Evolutionary conservation across 2,113 vertebrate genomes (phyloP), one percentile per base, ranked within the genome.

Genomic region (Typhlomys cinereus): DNA sequence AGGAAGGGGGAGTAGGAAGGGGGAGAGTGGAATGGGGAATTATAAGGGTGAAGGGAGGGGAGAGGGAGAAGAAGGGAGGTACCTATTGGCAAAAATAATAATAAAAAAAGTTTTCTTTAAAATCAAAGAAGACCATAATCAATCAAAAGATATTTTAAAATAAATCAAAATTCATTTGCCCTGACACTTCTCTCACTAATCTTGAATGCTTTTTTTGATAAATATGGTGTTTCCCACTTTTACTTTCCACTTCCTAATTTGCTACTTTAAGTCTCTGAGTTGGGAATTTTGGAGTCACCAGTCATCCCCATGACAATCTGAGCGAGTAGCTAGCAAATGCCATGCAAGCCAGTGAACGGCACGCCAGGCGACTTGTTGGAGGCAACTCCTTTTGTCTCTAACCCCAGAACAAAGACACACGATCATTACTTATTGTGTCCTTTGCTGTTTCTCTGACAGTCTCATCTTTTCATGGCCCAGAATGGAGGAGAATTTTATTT

Each of bases 361-460:
- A 7, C 61, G 75, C 57, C 82, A 92, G 95, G 87, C 88, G 44
- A 93, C 61, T 82, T 96, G 70, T 48, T 85, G 34, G 18, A 94
- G 70, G 52, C 79, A 85, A 75, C 62, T 93, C n/a, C 95, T 95
- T 52, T 96, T 90, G 57, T 95, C 92, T 94, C 89, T 36, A 59
- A 92, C 18, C 27, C 50, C 36, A 86, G 29, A 93, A 95, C 50
- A 88, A 86, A 90, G 88, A 82, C 69, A 95, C 48, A 89, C 6
- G 62, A 89, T 50, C 18, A 54, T 92, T 95, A 87, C 73, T 91
- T 73, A 71, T 92, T 89, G 4, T 78, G 79, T 71, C 59, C n/a
- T 88, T 85, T 34, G 88, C 69, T 21, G 54, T 62, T 90, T 88
- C 57, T 82, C 69, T 95, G 86, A 80, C 69, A 95, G 76, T 81